Base-by-base conservation (phyloP, 35 echinoderm and acorn worm genomes). In the Lytechinus variegatus region DNA sequence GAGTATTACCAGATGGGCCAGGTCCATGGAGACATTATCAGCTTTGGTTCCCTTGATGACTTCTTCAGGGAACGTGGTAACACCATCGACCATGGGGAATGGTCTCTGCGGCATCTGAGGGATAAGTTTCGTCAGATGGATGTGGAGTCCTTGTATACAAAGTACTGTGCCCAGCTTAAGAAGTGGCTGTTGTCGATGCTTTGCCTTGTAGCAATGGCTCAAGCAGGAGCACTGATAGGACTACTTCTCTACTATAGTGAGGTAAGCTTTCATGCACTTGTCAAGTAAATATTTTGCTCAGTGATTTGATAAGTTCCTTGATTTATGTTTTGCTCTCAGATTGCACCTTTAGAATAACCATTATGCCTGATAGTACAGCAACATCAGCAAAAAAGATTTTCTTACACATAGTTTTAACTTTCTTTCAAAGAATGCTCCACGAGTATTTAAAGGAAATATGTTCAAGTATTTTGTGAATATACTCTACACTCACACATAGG, bases 1-100 rank as follows among this genome's bases (percentile, higher is more conserved):
- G 97, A 99, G 58, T 97, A 95, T 53, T 99, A 99, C 79, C 95
- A 97, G 57, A 99, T 99, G 98, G 95, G 98, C n/a, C 94, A 97
- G 56, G 55, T 97, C 51, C 97, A 96, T 10, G 98, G 98, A 6
- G 98, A 99, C 52, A 93, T 96, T 57, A 95, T 97, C 55, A 99
- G 97, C 88, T 99, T 99, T 27, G 97, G 94, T 1, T 97, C 98
- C 13, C 87, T 99, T 27, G 98, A 99, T 53, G 97, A 99, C 54
- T 89, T 99, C 52, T 95, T 99, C 8, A 87, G 96, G 87, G 98
- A 99, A 54, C 53, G 95, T 52, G 98, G 97, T 12, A 96, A 96
- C 79, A 96, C 97, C 54, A 94, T 97, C 13, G 60, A 96, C 86
- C 95, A 97, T 28, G 95, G 92, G 9, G 95, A 94, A 27, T 97